Evolutionary conservation across 2,888 invertebrate species (phyloP).

Genomic region (Cremastinae sp.): DNA sequence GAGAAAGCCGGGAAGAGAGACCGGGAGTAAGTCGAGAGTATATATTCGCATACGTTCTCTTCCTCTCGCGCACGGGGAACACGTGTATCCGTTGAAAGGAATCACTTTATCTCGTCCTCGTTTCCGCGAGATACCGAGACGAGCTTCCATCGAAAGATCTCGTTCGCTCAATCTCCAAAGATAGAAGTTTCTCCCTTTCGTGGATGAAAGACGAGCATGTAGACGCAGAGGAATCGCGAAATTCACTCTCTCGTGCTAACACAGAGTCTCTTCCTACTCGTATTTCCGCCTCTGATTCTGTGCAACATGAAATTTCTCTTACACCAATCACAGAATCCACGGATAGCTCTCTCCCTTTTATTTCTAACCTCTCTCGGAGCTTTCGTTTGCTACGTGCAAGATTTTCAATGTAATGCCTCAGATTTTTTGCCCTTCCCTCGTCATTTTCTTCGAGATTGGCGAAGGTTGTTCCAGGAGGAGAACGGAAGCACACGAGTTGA

Average conservation of each 20-base stretch:
- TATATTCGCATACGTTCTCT: too few relatives aligned
- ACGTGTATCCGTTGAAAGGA: conserved; percentile 5
- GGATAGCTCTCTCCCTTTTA: conserved; percentile 11
- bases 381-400: conserved; percentile 32
- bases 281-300: conserved; percentile 44
- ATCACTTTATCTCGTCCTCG: too few relatives aligned
- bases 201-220: conserved; percentile 45
- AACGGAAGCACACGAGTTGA: conserved; percentile 1
- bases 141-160: conserved; percentile 32
- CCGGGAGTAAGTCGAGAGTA: conserved; percentile 4
- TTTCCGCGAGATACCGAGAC: too few relatives aligned
- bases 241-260: conserved; percentile 30
- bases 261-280: conserved; percentile 49
- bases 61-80: too few relatives aligned
- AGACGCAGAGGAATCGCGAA: conserved; percentile 21
- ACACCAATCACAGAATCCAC: conserved; percentile 31
- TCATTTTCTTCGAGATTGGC: conserved; percentile 27
- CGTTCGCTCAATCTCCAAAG: conserved; percentile 48
- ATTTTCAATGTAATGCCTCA: conserved; percentile 47
- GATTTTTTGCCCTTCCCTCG: conserved; percentile 20
- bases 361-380: conserved; percentile 18
- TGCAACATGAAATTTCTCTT: conserved; percentile 41
- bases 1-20: too few relatives aligned
- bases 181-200: conserved; percentile 17
- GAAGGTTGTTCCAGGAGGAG: neutral